Conservation (phyloP, 2,888 invertebrate genomes). For the Tupiocoris notatus region DNA sequence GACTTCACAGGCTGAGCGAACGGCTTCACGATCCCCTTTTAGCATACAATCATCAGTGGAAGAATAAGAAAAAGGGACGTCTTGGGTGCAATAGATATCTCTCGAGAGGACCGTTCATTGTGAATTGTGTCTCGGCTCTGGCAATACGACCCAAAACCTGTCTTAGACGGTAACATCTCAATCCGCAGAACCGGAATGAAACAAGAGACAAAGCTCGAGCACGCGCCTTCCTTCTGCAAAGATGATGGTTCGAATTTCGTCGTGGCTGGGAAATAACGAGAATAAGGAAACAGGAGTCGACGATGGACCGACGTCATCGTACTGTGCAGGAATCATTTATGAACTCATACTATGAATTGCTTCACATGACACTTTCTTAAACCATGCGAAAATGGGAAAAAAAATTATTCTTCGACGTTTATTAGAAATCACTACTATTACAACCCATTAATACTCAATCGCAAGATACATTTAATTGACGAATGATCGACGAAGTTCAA, state of each 20-base stretch:
- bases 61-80: neutral
- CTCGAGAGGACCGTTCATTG: neutral
- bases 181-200: neutral
- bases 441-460: no score
- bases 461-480: no score
- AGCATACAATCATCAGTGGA: conserved; percentile 23
- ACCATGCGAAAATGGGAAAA: no score
- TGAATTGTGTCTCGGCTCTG: neutral
- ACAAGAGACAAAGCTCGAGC: neutral
- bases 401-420: no score
- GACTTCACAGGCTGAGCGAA: neutral
- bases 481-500: no score
- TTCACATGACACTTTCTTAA: no score
- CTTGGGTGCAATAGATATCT: neutral
- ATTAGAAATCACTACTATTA: no score
- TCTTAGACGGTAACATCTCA: neutral
- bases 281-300: neutral
- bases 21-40: conserved; percentile 21
- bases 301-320: no score
- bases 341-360: no score
- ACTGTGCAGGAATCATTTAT: no score
- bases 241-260: neutral
- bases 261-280: neutral
- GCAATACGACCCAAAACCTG: neutral
- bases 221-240: neutral